Percentiles rank a stretch among this genome's conserved stretches.
Evolutionary conservation across 2,888 invertebrate genomes (phyloP).

Genomic region (Xanthorhoe designata): DNA sequence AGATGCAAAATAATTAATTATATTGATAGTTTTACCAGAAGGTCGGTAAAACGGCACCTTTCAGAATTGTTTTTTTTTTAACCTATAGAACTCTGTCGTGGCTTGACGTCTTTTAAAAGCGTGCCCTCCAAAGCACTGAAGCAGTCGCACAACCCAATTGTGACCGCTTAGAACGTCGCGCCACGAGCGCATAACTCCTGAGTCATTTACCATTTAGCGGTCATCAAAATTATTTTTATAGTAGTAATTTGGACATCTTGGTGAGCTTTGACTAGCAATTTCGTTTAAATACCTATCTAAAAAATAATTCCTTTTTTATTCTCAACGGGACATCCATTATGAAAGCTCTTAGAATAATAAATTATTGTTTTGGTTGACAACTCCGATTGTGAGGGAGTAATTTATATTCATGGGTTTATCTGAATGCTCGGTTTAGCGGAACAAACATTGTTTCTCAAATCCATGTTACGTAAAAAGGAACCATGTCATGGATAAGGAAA

Average conservation of each 20-base stretch:
- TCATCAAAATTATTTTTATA: slow-evolving; percentile 1
- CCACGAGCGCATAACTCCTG: too few relatives aligned
- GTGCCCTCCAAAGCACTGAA: too few relatives aligned
- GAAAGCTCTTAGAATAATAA: slow-evolving; percentile 28
- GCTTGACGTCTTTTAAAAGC: too few relatives aligned
- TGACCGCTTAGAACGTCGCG: too few relatives aligned
- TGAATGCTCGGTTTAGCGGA: slow-evolving; percentile 31
- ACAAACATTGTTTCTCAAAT: slow-evolving; percentile 25
- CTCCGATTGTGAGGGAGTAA: slow-evolving; percentile 34
- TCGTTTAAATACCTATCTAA: slow-evolving; percentile 14
- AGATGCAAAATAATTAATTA: too few relatives aligned
- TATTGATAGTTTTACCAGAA: too few relatives aligned
- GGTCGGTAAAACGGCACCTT: too few relatives aligned
- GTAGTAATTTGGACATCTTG: slow-evolving; percentile 12
- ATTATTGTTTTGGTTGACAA: slow-evolving; percentile 34
- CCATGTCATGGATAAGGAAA: slow-evolving; percentile 8
- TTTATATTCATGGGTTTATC: slow-evolving; percentile 38
- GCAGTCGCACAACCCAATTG: too few relatives aligned
- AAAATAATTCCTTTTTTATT: slow-evolving; percentile 27
- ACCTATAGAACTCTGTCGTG: too few relatives aligned
- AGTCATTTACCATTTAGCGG: too few relatives aligned
- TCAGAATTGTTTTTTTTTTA: too few relatives aligned
- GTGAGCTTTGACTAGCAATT: slow-evolving; percentile 21
- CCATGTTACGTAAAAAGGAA: slow-evolving; percentile 6
- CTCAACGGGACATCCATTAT: slow-evolving; percentile 24